Evolutionary conservation across 2,113 vertebrate species (phyloP).

Genomic region (Silurus asotus): DNA sequence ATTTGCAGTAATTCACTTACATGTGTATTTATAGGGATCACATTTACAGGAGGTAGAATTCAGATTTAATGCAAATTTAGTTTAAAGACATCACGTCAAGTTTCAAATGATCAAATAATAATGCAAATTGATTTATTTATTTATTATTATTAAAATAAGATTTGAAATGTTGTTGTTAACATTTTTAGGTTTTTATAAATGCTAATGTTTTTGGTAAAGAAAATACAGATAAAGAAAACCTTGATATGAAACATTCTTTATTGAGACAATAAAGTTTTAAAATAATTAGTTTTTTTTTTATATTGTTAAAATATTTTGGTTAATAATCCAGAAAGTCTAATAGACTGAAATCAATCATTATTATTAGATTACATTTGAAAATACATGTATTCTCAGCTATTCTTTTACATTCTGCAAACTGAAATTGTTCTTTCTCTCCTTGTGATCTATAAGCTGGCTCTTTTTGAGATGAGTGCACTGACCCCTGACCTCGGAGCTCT

Average conservation of each 20-base stretch:
- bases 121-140: not conserved
- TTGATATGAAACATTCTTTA: not conserved
- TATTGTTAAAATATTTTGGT: not conserved
- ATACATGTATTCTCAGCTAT: not conserved
- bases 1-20: not conserved
- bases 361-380: not conserved
- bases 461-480: slow-evolving; percentile 72
- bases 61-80: not conserved
- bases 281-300: not conserved
- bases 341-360: not conserved
- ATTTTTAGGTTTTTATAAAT: not conserved
- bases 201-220: not conserved
- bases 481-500: slow-evolving; percentile 75
- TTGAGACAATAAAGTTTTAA: too few relatives aligned
- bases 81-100: not conserved
- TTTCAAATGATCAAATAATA: too few relatives aligned
- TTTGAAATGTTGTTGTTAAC: not conserved
- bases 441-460: slow-evolving; percentile 52
- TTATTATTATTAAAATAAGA: not conserved
- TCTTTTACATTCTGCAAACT: not conserved
- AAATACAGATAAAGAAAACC: not conserved
- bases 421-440: slow-evolving; percentile 5
- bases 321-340: not conserved
- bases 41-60: not conserved
- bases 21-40: not conserved